phyloP scores from a whole-genome alignment of 2,113 vertebrate genomes.

The Anolis sagrei region DNA sequence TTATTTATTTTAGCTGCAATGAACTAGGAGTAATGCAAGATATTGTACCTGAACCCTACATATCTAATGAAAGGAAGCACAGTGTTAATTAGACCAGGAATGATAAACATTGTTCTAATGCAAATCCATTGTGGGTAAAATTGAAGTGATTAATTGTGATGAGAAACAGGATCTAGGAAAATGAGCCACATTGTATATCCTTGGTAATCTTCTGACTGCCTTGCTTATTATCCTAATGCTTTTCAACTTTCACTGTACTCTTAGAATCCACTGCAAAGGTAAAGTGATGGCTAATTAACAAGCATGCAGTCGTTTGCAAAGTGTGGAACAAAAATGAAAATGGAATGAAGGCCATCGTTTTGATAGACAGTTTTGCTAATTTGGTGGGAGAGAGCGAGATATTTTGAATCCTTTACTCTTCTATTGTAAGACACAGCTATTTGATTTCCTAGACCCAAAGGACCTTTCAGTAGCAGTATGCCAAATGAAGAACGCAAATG shows the following conservation, averaged over 20 bases:
- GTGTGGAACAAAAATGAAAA: constrained; percentile 24
- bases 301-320: constrained; percentile 18
- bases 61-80: background rate
- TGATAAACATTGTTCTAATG: background rate
- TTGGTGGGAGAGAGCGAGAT: constrained; percentile 14
- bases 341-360: background rate
- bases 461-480: constrained; percentile 14
- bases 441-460: background rate
- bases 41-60: background rate
- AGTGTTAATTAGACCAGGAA: background rate
- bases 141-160: constrained; percentile 20
- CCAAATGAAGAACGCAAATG: constrained; percentile 27
- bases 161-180: constrained; percentile 30
- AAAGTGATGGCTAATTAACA: constrained; percentile 41
- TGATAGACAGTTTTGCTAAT: background rate
- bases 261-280: background rate
- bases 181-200: background rate
- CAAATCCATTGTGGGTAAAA: constrained; percentile 13
- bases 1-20: constrained; percentile 17
- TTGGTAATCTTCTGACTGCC: background rate
- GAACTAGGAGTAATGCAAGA: background rate
- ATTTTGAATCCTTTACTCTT: constrained; percentile 18
- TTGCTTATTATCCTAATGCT: background rate
- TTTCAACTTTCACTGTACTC: constrained; percentile 16
- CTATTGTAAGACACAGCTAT: constrained; percentile 1